Percentiles rank a stretch among this genome's conserved stretches.
Evolutionary conservation across 2,797 vertebrate genomes (phyloP).

Genomic region (Miichthys miiuy): DNA sequence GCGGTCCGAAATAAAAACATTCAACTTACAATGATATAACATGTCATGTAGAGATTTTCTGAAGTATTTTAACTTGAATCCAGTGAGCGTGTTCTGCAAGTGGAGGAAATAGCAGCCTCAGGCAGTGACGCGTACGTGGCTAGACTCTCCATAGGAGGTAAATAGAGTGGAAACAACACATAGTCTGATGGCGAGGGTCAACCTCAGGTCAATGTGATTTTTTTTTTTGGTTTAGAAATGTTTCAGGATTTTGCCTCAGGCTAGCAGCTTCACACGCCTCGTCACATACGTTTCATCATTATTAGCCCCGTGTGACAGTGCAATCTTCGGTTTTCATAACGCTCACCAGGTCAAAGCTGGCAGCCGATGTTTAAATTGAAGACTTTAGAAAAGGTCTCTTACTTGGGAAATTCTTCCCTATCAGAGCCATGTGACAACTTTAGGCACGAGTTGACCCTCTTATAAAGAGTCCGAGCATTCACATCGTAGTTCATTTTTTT

Average conservation of each 20-base stretch:
- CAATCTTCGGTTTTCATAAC: constrained; percentile 14
- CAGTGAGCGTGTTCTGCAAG: neutral
- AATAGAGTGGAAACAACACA: constrained; percentile 38
- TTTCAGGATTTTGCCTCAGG: constrained; percentile 17
- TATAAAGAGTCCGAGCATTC: constrained; percentile 42
- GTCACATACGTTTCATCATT: neutral
- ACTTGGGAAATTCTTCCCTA: constrained; percentile 26
- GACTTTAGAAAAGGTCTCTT: neutral
- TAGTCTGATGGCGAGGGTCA: constrained; percentile 8
- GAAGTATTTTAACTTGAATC: neutral
- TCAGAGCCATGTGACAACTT: constrained; percentile 41
- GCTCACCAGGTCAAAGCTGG: constrained; percentile 5
- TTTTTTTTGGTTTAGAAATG: neutral
- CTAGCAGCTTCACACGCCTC: neutral
- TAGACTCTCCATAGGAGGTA: constrained; percentile 4
- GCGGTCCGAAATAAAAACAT: neutral
- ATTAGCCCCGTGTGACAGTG: neutral
- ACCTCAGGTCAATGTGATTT: neutral
- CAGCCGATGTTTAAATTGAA: neutral
- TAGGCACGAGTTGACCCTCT: constrained; percentile 37
- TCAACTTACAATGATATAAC: neutral
- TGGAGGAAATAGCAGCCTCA: neutral
- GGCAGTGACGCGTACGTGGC: neutral
- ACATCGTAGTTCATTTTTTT: constrained; percentile 15
- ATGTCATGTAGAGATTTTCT: neutral